Evolutionary conservation across 2,888 invertebrate genomes (phyloP), one percentile per base, ranked within the genome.

Genomic region (Parnassius orleans): DNA sequence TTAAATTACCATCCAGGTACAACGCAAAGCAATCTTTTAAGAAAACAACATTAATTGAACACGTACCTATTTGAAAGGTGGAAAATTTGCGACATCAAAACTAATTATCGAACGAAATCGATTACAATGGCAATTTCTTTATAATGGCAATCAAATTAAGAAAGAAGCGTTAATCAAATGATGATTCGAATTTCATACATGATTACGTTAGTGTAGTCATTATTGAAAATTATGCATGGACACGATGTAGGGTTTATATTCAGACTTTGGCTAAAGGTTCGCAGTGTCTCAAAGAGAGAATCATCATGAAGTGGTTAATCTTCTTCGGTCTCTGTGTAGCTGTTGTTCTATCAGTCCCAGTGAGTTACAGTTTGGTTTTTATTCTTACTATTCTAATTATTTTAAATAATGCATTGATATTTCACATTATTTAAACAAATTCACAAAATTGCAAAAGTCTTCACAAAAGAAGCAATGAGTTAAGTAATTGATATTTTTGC

Each of bases 241-340:
- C 2, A 33, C 7, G 3, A 7, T 10, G 2, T 9, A 43, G 2
- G 50, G 53, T 58, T 47, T 62, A 57, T 53, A 62, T 50, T 33
- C 10, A 9, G 33, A 7, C 24, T 5, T 9, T 11, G 14, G 3
- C 5, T 33, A 0, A 24, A 14, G 1, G 1, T 2, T 33, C 50
- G 57, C 54, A 62, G 53, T 62, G 46, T 48, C 43, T 42, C 54
- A 3, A 15, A 57, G 53, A n/a, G 10, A 12, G 33, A 51, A 14
- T 33, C 14, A 53, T 62, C 48, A 58, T 62, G 62, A 62, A 62
- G 57, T 43, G 24, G 57, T n/a, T 62, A 12, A 33, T 62, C 33
- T 43, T 62, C 33, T 54, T 62, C 43, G 57, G 57, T 62, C 53
- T 62, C 15, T 62, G 62, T 50, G 11, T 62, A 50, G 53, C 57